Percentiles rank a stretch among this genome's conserved stretches.
Evolutionary conservation across 2,797 vertebrate genomes (phyloP).

Genomic region (Catharus ustulatus): DNA sequence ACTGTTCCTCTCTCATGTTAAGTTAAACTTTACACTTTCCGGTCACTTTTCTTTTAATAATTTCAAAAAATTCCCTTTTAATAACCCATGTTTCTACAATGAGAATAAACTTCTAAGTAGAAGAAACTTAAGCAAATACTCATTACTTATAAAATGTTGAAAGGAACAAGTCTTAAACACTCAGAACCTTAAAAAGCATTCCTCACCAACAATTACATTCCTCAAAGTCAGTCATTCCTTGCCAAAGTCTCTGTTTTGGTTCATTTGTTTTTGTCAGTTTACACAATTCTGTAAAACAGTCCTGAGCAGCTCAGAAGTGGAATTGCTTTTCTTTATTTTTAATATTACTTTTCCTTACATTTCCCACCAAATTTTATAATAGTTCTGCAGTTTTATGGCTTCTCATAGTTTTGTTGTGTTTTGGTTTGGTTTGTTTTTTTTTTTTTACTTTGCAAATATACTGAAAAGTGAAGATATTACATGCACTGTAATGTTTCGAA

Average conservation of each 20-base stretch:
- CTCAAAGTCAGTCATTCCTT: neutral
- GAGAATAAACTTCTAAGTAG: neutral
- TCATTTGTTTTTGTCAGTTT: neutral
- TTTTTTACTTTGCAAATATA: neutral
- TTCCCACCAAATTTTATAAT: conserved; percentile 16
- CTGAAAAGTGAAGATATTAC: neutral
- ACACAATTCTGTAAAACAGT: neutral
- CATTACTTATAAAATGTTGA: neutral
- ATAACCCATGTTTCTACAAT: neutral
- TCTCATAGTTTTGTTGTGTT: neutral
- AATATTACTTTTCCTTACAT: neutral
- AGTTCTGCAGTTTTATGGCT: neutral
- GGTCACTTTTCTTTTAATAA: neutral
- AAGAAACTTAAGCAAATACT: neutral
- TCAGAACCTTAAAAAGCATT: neutral
- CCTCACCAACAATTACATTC: neutral
- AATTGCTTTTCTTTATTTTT: neutral
- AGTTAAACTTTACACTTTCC: neutral
- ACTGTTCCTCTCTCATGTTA: neutral
- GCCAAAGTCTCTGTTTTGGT: neutral
- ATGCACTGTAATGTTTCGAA: neutral
- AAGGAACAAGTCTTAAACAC: neutral
- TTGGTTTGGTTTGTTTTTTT: neutral
- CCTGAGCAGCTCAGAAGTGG: neutral
- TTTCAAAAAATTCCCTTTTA: neutral